Evolutionary conservation across 2,113 vertebrate genomes (phyloP), one percentile per base, ranked within the genome.

Genomic region (Pachypanchax playfairii): DNA sequence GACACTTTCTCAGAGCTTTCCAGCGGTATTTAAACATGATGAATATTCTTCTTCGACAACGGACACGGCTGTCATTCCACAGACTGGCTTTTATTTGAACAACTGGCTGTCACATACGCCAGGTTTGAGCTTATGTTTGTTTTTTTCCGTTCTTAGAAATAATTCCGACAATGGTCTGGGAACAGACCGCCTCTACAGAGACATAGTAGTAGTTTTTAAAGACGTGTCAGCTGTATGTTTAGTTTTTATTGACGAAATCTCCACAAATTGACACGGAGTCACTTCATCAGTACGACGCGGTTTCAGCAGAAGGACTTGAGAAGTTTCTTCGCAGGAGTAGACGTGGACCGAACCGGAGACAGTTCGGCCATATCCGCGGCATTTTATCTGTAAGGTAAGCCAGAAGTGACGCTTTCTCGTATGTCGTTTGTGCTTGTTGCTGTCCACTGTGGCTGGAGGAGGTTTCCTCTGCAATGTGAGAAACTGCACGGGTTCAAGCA

Each of bases 331-430:
- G 58, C 58, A 42, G 68, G 83, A 41, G 17, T n/a, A 22, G 52
- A 58, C 61, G 59, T 42, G 51, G 29, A 65, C 60, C 51, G 47
- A 77, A 65, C 68, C 74, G 70, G 75, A 77, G 76, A 82, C 46
- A 84, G 76, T 75, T 72, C 80, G 50, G 56, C 74, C 61, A 60
- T 14, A 77, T 89, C 85, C 80, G 67, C 73, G 53, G 65, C 69
- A 21, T 83, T 86, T 75, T 76, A 68, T 38, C 62, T 52, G 44
- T 26, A 77, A 91, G 92, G 92, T 93, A 92, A 92, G 89, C 28
- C 65, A 52, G 73, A 50, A 57, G n/a, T 49, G 14, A 18, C 17
- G 33, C 28, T 26, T 28, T 52, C 36, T 8, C 48, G 43, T n/a
- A 52, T 78, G 67, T 53, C 75, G 68, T 15, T 57, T 25, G 5